These are phyloP conservation scores for Lophotriccus pileatus DNA, from an alignment of 2,797 vertebrate species.

Conservation along the genomic window DNA sequence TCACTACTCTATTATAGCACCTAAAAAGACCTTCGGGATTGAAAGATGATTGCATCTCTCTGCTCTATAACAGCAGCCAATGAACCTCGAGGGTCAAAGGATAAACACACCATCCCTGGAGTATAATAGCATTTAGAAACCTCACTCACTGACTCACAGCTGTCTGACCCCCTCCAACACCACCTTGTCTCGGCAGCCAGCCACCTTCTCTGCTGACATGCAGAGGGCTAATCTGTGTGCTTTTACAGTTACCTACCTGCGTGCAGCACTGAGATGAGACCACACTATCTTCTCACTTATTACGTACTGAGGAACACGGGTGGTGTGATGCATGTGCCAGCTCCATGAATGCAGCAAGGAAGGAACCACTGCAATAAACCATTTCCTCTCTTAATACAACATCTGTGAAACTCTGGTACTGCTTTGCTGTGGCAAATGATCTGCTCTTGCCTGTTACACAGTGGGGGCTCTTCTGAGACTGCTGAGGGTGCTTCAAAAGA, in stretches of 20 bases:
- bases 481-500: background rate
- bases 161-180: background rate
- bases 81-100: slow-evolving; percentile 50
- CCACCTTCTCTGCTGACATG: background rate
- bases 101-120: slow-evolving; percentile 36
- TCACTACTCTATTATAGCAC: slow-evolving; percentile 42
- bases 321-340: background rate
- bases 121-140: slow-evolving; percentile 17
- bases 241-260: background rate
- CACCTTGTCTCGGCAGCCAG: background rate
- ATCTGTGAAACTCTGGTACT: background rate
- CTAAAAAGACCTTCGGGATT: slow-evolving; percentile 55
- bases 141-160: slow-evolving; percentile 4
- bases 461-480: background rate
- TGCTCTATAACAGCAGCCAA: slow-evolving; percentile 36
- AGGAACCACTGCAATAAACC: background rate
- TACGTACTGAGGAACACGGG: background rate
- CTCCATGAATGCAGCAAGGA: background rate
- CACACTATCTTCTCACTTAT: background rate
- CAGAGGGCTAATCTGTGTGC: background rate
- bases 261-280: background rate
- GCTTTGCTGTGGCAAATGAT: background rate
- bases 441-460: background rate
- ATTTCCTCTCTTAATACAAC: background rate
- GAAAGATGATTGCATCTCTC: slow-evolving; percentile 42